Base-by-base conservation (phyloP, 1,140 invertebrate genomes). In the Formica selysi region DNA sequence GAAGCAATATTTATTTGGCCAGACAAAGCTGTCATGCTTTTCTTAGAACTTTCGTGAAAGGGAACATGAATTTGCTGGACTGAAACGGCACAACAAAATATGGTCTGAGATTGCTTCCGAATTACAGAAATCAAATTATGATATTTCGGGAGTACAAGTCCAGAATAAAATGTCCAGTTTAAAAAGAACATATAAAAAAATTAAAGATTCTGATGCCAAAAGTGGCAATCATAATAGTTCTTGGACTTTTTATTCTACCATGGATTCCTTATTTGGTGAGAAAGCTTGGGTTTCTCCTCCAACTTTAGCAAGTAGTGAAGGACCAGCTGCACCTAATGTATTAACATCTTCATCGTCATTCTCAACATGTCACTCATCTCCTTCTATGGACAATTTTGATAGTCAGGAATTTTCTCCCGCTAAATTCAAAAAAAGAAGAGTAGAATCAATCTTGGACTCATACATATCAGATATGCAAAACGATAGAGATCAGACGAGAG, bases 91-190 rank as follows among this genome's bases (percentile, higher is more conserved):
- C 10, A n/a, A 65, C n/a, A 65, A 65, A 65, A 0, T 38, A n/a
- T 36, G 32, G 32, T 8, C 32, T 1, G 19, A 38, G 16, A 62
- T 62, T 62, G 61, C 8, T 16, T 62, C n/a, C 6, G 64, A 38
- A 65, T 38, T 65, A 38, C 5, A 13, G 19, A 65, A 65, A 0
- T 65, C 6, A 10, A 65, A 65, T 38, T 65, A 65, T 7, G n/a
- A n/a, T 38, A 36, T 65, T 4, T 65, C 64, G n/a, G 64, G 1
- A 38, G 64, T 65, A n/a, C 64, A 38, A 65, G 64, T 38, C 10
- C 32, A 65, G 38, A 65, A 41, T 11, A 65, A 65, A 65, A 36
- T 65, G 32, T 65, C 64, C 19, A 65, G 64, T n/a, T 65, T 65
- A 11, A 65, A 65, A 65, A 62, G 4, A 6, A 62, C 61, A 11